Evolutionary conservation across 2,113 vertebrate genomes (phyloP).

Genomic region (Hypanus sabinus): DNA sequence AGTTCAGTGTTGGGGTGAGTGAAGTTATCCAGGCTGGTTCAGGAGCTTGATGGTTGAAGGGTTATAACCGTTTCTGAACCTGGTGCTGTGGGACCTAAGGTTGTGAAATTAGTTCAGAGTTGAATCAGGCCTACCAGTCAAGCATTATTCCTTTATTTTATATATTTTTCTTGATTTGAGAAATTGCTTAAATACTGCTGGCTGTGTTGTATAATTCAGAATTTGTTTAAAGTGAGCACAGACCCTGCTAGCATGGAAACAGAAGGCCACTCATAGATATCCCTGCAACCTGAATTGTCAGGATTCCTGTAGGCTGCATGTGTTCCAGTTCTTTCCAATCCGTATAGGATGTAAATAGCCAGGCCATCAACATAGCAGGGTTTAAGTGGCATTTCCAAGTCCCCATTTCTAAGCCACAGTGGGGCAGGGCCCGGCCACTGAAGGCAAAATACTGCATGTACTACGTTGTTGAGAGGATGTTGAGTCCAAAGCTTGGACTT

Average conservation of each 20-base stretch:
- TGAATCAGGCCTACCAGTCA: neutral
- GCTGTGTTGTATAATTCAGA: neutral
- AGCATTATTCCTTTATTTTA: neutral
- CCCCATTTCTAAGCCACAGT: neutral
- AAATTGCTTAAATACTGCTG: neutral
- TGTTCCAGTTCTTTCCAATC: neutral
- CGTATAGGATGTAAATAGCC: neutral
- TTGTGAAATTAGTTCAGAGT: no score
- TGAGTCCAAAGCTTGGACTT: neutral
- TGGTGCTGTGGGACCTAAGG: no score
- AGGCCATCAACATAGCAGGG: neutral
- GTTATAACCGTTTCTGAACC: no score
- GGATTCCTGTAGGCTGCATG: neutral
- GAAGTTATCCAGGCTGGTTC: no score
- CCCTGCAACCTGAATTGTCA: neutral
- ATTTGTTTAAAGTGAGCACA: neutral
- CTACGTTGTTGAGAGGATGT: neutral
- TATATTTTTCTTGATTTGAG: neutral
- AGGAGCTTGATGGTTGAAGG: no score
- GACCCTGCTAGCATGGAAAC: neutral
- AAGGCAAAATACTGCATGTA: neutral
- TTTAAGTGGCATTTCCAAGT: neutral
- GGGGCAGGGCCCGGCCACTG: neutral
- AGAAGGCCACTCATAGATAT: neutral
- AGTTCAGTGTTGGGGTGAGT: no score